phyloP scores from a whole-genome alignment of 2,113 vertebrate genomes.

The Danio rerio region DNA sequence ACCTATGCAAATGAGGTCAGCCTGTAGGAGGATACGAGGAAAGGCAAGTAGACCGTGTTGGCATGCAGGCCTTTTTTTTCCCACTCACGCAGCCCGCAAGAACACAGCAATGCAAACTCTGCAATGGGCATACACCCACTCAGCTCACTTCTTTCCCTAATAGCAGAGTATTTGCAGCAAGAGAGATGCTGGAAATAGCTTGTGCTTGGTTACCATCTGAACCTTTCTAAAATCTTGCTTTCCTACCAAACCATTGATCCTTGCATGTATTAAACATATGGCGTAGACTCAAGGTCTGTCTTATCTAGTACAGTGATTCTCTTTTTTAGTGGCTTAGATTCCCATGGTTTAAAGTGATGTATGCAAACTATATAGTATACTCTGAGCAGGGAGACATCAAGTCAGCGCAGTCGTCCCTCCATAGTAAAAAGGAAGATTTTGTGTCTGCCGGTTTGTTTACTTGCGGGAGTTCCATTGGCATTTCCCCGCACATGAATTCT shows the following conservation, averaged over 20 bases:
- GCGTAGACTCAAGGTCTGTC: conserved; percentile 29
- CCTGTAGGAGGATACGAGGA: conserved; percentile 53
- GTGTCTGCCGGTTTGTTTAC: too few relatives aligned
- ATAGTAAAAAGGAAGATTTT: too few relatives aligned
- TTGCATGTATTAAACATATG: not conserved
- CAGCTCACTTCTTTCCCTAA: conserved; percentile 24
- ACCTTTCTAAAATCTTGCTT: conserved; percentile 25
- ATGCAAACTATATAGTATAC: too few relatives aligned
- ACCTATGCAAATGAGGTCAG: conserved; percentile 54
- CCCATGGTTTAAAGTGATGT: too few relatives aligned
- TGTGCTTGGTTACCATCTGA: conserved; percentile 13
- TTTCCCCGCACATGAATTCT: too few relatives aligned
- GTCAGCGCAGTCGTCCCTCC: too few relatives aligned
- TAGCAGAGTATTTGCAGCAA: not conserved
- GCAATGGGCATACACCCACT: conserved; percentile 47
- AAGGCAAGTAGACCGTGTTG: conserved; percentile 39
- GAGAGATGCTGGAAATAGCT: not conserved
- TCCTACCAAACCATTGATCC: conserved; percentile 28
- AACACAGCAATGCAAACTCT: conserved; percentile 21
- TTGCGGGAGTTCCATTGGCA: too few relatives aligned
- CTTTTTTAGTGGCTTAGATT: not conserved
- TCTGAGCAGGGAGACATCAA: too few relatives aligned
- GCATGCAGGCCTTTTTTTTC: conserved; percentile 20
- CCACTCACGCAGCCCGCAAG: conserved; percentile 35
- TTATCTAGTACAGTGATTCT: conserved; percentile 46